Evolutionary conservation across 2,888 invertebrate species (phyloP), one percentile per base, ranked within the genome.

Genomic region (Microctonus hyperodae): DNA sequence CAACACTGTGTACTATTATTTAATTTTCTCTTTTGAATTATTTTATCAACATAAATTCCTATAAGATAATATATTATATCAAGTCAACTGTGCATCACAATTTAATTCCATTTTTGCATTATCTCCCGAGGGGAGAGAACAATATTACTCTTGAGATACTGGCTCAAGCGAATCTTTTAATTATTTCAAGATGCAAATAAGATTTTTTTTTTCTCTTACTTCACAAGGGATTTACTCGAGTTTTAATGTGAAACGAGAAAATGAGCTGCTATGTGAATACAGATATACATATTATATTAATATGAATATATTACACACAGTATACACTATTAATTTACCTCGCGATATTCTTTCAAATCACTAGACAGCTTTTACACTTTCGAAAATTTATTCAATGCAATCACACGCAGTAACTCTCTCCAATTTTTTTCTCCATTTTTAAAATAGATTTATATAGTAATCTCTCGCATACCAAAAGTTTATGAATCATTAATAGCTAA

Each of bases 101-200:
- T 64, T 57, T 61, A 37, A 61, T 69, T 44, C 35, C 61, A 25
- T 57, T 23, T 59, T 48, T 40, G 51, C 11, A 68, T 60, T 25
- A 57, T 60, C 57, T 67, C 51, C 55, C 63, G 57, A 56, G 58
- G 62, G 55, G 20, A 65, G 59, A 37, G 33, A 56, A 65, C 60
- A 68, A 70, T 74, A 73, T 67, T 68, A 61, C 63, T 50, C 60
- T 28, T 9, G 51, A 37, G 59, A 50, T 33, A 40, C 50, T 59
- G 23, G 44, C 55, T 3, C 51, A 25, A 25, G 35, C 25, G 65
- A 35, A 58, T 65, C 53, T 50, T 59, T 65, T 65, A 60, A 65
- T 65, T 65, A 50, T 65, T 33, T 48, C 53, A 44, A 55, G 55
- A 65, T 65, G 65, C 60, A 65, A 65, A 65, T 55, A 65, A 65